Evolutionary conservation across 1,140 invertebrate genomes (phyloP).

Genomic region (Hypothenemus hampei): DNA sequence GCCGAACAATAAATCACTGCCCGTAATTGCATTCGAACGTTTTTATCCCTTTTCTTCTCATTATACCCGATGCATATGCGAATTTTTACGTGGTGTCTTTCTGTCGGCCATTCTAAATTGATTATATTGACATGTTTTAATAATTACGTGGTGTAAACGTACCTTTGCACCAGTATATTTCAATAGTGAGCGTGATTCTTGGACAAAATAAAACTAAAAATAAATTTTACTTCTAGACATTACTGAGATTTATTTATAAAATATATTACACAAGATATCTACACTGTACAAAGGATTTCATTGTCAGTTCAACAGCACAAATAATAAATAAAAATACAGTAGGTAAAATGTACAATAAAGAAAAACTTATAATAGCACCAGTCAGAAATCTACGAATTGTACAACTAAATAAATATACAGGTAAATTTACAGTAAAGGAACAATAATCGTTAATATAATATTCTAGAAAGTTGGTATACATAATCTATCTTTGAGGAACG

Average conservation of each 20-base stretch:
- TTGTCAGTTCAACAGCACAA: constrained; percentile 33
- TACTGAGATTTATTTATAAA: constrained; percentile 47
- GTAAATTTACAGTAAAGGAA: constrained; percentile 35
- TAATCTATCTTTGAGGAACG: neutral
- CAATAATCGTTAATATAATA: constrained; percentile 9
- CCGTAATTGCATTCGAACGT: too few species aligned
- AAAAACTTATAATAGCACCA: constrained; percentile 44
- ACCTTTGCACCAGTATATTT: too few species aligned
- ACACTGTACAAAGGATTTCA: constrained; percentile 45
- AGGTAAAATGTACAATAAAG: constrained; percentile 31
- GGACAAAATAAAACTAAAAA: constrained; percentile 15
- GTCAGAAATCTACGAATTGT: constrained; percentile 43
- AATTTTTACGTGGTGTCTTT: too few species aligned
- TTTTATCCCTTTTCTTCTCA: too few species aligned
- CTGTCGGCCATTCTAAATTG: too few species aligned
- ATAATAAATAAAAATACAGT: constrained; percentile 40
- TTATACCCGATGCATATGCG: too few species aligned
- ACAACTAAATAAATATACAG: constrained; percentile 37
- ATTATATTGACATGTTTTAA: too few species aligned
- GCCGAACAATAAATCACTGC: too few species aligned
- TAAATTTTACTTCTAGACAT: constrained; percentile 40
- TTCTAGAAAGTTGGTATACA: constrained; percentile 9
- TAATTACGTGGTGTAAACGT: too few species aligned
- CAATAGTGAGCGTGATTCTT: too few species aligned
- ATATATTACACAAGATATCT: constrained; percentile 48